Conservation (phyloP, 2,113 vertebrate genomes). For the Spilogale gracilis region DNA sequence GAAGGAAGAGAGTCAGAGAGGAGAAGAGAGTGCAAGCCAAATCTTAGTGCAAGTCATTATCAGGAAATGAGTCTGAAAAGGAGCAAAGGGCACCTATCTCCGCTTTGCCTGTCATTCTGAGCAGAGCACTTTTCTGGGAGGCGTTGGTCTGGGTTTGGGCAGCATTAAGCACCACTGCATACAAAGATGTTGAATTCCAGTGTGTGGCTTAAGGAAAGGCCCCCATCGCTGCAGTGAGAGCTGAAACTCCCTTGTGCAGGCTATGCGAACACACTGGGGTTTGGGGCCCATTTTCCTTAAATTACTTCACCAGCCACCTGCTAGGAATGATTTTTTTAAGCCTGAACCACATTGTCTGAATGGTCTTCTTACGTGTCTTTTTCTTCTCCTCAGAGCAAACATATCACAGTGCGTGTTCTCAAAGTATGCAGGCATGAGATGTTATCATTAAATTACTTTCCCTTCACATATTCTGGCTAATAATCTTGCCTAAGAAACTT, state of each 20-base stretch:
- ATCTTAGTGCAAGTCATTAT: not conserved
- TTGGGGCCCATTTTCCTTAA: not conserved
- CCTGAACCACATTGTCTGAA: not conserved
- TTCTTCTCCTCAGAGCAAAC: not conserved
- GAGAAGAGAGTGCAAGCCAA: not conserved
- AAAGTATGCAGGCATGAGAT: not conserved
- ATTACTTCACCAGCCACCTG: not conserved
- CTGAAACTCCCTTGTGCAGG: not conserved
- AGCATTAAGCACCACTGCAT: not conserved
- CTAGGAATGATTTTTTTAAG: not conserved
- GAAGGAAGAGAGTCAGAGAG: not conserved
- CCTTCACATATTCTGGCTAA: not conserved
- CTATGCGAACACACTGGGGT: not conserved
- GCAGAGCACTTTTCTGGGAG: not conserved
- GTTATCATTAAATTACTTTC: not conserved
- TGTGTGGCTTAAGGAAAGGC: not conserved
- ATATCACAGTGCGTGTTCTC: not conserved
- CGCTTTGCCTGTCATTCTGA: not conserved
- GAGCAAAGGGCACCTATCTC: not conserved
- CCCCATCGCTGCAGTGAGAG: too few species aligned
- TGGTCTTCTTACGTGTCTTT: not conserved
- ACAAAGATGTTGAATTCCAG: not conserved
- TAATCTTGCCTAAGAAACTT: not conserved
- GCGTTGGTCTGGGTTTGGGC: rapidly evolving
- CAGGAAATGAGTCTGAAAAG: not conserved